Evolutionary conservation across 1,140 invertebrate species (phyloP).

Genomic region (Drosophila ohnishii): DNA sequence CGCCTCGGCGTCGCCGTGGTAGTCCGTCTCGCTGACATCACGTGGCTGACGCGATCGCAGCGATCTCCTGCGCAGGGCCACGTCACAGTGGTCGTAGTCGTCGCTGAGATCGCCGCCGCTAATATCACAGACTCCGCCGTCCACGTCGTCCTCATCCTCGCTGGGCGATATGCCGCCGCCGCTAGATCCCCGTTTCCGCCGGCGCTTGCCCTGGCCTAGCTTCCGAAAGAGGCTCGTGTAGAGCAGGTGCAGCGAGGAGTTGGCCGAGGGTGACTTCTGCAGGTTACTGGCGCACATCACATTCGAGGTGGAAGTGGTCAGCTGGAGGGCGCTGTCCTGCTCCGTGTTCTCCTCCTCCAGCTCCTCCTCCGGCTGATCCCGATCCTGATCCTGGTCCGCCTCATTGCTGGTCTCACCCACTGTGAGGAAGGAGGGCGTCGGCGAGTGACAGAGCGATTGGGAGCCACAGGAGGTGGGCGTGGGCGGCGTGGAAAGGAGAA

Average conservation of each 20-base stretch:
- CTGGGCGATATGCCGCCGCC: conserved; percentile 59
- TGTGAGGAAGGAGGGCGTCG: conserved; percentile 54
- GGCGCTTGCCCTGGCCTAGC: conserved; percentile 40
- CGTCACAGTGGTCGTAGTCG: conserved; percentile 76
- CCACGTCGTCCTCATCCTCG: conserved; percentile 71
- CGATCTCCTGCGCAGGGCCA: conserved; percentile 47
- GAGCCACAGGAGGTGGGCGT: conserved; percentile 73
- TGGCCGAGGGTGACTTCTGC: conserved; percentile 72
- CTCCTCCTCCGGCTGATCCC: conserved; percentile 30
- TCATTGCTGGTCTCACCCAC: conserved; percentile 50
- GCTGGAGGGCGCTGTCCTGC: conserved; percentile 65
- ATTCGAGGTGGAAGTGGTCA: conserved; percentile 62
- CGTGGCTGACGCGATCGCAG: conserved; percentile 39
- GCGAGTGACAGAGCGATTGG: conserved; percentile 68
- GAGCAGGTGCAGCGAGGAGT: conserved; percentile 74
- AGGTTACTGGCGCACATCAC: conserved; percentile 38
- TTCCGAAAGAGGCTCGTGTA: conserved; percentile 71
- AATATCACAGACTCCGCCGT: conserved; percentile 80
- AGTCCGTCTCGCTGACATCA: conserved; percentile 74
- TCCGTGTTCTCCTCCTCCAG: conserved; percentile 60
- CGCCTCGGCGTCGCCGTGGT: conserved; percentile 71
- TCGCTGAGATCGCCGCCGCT: conserved; percentile 77
- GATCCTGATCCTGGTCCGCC: conserved; percentile 25
- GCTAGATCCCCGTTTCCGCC: conserved; percentile 45
- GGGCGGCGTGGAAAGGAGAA: conserved; percentile 80